Percentiles rank a stretch among this genome's conserved stretches.
phyloP scores from a whole-genome alignment of 2,113 vertebrate species.

The Anguilla rostrata region DNA sequence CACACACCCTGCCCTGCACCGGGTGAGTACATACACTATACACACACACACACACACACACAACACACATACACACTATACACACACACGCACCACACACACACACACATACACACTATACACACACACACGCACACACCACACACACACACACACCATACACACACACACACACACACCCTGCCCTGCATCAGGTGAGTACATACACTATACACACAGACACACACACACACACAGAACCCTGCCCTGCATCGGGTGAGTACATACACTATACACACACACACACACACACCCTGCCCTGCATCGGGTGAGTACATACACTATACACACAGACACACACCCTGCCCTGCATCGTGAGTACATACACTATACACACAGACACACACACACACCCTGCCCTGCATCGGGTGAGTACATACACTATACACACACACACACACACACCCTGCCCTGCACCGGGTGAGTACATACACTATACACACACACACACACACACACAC shows the following conservation, averaged over 20 bases:
- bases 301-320: background rate
- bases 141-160: no score
- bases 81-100: no score
- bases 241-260: constrained; percentile 67
- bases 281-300: background rate
- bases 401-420: constrained; percentile 63
- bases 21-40: no score
- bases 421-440: background rate
- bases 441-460: constrained; percentile 59
- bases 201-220: background rate
- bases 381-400: constrained; percentile 45
- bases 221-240: no score
- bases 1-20: no score
- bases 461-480: constrained; percentile 44
- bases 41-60: no score
- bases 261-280: background rate
- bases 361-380: no score
- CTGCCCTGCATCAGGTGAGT: background rate
- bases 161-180: no score
- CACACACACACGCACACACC: no score
- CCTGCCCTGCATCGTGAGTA: background rate
- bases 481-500: no score
- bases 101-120: no score
- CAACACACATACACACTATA: no score
- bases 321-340: background rate